phyloP scores from a whole-genome alignment of 2,888 invertebrate species.

The Cheilosia pagana region DNA sequence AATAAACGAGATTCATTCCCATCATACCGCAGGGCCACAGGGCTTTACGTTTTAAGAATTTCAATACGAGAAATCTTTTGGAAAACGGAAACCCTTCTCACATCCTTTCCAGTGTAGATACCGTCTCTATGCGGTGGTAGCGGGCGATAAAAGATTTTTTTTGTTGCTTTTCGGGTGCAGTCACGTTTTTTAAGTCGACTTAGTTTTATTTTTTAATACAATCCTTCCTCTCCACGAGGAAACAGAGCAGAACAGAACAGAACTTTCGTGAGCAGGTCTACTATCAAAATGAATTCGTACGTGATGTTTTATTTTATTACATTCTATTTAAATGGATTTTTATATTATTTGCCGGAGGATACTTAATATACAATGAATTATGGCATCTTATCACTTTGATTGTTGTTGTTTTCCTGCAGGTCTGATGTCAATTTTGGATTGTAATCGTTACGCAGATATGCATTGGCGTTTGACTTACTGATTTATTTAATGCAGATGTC shows the following conservation, averaged over 20 bases:
- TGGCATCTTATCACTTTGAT: constrained; percentile 60
- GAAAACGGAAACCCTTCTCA: constrained; percentile 29
- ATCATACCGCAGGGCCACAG: constrained; percentile 64
- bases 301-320: constrained; percentile 70
- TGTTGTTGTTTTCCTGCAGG: constrained; percentile 34
- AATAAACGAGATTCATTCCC: constrained; percentile 72
- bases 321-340: constrained; percentile 71
- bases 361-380: constrained; percentile 61
- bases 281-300: constrained; percentile 71
- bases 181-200: constrained; percentile 71
- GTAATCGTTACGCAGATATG: too few species aligned
- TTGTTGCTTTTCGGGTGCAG: constrained; percentile 53
- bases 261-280: constrained; percentile 47
- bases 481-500: too few species aligned
- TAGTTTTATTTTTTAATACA: constrained; percentile 60
- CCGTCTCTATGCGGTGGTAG: constrained; percentile 10
- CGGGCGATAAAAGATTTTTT: constrained; percentile 27
- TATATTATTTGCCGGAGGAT: constrained; percentile 47
- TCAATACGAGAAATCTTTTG: constrained; percentile 66
- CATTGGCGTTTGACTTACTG: too few species aligned
- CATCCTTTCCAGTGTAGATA: neutral
- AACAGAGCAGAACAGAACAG: constrained; percentile 21
- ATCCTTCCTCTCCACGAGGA: constrained; percentile 49
- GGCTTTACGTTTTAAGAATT: constrained; percentile 68
- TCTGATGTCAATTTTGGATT: neutral